Percentiles rank a stretch among this genome's conserved stretches.
These are phyloP conservation scores for Lasioglossum oenotherae DNA, from an alignment of 2,888 invertebrate species.

Conservation along the genomic window DNA sequence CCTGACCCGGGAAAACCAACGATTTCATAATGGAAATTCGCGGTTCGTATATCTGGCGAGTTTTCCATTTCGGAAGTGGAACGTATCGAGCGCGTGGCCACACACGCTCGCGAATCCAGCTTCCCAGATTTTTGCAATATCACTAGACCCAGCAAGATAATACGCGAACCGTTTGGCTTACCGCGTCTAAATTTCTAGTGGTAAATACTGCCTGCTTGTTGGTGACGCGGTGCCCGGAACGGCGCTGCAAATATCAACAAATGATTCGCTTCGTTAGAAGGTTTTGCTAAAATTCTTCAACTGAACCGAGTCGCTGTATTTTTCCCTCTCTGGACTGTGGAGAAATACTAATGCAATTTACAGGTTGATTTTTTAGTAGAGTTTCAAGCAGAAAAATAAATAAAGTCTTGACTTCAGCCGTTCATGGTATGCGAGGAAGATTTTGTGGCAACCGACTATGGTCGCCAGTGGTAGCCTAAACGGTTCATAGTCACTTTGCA, in stretches of 20 bases:
- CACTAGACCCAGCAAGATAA: not conserved
- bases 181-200: not conserved
- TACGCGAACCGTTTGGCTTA: not conserved
- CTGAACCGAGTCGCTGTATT: not conserved
- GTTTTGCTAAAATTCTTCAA: not conserved
- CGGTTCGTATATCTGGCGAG: slow-evolving; percentile 61
- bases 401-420: no score
- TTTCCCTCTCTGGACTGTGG: not conserved
- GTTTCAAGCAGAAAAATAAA: no score
- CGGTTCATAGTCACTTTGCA: no score
- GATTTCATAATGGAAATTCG: slow-evolving; percentile 72
- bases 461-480: no score
- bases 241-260: not conserved
- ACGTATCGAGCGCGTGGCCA: slow-evolving; percentile 11
- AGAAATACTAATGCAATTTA: not conserved
- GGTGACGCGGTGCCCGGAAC: not conserved
- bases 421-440: no score
- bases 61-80: not conserved
- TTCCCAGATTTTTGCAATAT: not conserved
- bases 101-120: not conserved
- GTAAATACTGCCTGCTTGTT: not conserved
- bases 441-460: no score
- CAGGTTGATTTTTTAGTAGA: not conserved
- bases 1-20: slow-evolving; percentile 55
- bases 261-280: not conserved